Evolutionary conservation across 2,113 vertebrate genomes (phyloP), one percentile per base, ranked within the genome.

Genomic region (Atlantisia rogersi): DNA sequence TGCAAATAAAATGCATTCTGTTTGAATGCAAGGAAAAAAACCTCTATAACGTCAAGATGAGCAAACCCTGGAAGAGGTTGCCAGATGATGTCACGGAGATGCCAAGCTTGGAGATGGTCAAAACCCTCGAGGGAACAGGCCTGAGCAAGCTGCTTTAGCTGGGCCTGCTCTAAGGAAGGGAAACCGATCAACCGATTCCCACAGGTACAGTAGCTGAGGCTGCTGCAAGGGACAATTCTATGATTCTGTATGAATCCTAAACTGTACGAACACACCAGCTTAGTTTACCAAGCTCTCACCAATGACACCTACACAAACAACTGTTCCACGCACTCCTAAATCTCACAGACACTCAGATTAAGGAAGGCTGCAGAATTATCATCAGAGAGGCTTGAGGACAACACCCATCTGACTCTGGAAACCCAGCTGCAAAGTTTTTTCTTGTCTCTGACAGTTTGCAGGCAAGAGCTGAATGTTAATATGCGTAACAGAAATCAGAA

Each of bases 11-110:
- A 62, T 15, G 50, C 71, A 76, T 35, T 67, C 13, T 21, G 5
- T 44, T 71, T 29, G 68, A 76, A 67, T 0, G 0, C 17, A 20
- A 44, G n/a, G 6, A 35, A 74, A 76, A 78, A 20, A 31, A 0
- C 4, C 20, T 77, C 15, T 17, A 10, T 5, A 29, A 20, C 39
- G 5, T 53, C 82, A 79, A 15, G 28, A 35, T 62, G 28, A 83
- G 21, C 9, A 46, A 92, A 90, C 55, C 62, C 17, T 32, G 11
- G 9, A 84, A 69, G 8, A 70, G 11, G 35, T 20, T 58, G 26
- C 25, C 60, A 82, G 56, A 65, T 46, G 12, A 56, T 35, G 20
- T 8, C 52, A 31, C 37, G 19, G 31, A 73, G 37, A 48, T 11
- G 67, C 22, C 40, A 79, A 22, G 37, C 16, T 37, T 55, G n/a